Base-by-base conservation (phyloP, 2,113 vertebrate genomes). In the Scomber scombrus region DNA sequence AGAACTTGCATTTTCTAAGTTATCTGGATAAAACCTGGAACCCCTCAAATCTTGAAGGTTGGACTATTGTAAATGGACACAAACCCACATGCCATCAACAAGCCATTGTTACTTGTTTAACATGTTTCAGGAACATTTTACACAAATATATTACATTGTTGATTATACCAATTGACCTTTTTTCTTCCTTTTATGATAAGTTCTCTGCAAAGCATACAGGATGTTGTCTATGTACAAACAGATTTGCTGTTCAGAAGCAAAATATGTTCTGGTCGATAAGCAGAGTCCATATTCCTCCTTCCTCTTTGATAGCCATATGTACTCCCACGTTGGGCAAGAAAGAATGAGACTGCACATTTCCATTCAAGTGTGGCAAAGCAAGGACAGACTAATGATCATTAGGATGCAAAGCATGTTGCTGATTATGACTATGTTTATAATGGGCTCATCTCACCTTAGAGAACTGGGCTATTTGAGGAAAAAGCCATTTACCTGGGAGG, bases 371-470 rank as follows among this genome's bases (percentile, higher is more conserved):
- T 72, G 75, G 74, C 60, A 85, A 86, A 54, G 85, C 89, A 89
- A 88, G 88, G 78, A 67, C 66, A 84, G 49, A 52, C 23, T 47
- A 80, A 76, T 65, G 67, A 83, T 91, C 61, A 76, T 89, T 86
- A 82, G 54, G 66, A 87, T 89, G 85, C 88, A 82, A 54, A 90
- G 73, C 84, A 73, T 79, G 79, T 79, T 84, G 86, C 78, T 88
- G 88, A 91, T 91, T 85, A 87, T 85, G 70, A 71, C 68, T 84
- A 51, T 78, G 81, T 85, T 88, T 86, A 74, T 76, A 88, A 86
- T 84, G 85, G 79, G 74, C 80, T 81, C 82, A 87, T 72, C 81
- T 88, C 72, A 85, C 87, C 81, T 90, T 19, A 58, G 75, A 80
- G 67, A 84, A 81, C 55, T 57, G 47, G 57, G 75, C 84, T 81